Conservation (phyloP, 2,797 vertebrate genomes). For the Syngnathus rostellatus region DNA sequence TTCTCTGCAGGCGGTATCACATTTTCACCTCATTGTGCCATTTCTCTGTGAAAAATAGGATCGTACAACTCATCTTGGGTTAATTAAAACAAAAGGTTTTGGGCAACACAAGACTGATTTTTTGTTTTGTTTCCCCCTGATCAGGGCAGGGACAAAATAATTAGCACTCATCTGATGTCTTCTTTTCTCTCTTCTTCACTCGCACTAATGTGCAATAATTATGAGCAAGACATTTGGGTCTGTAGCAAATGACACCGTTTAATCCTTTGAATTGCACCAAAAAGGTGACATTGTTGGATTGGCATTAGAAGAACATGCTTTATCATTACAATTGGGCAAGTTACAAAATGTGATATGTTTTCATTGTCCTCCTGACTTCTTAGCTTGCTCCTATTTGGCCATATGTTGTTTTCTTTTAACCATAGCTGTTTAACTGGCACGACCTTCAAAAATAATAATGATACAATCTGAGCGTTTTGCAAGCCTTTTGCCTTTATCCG, state of each 20-base stretch:
- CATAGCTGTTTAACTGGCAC: too few species aligned
- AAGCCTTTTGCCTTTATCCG: too few species aligned
- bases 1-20: slow-evolving; percentile 16
- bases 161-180: background rate
- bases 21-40: slow-evolving; percentile 16
- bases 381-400: too few species aligned
- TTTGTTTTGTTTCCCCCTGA: background rate
- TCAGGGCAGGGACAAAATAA: background rate
- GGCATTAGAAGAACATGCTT: background rate
- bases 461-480: too few species aligned
- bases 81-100: background rate
- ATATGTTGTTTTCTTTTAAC: too few species aligned
- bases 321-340: background rate
- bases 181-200: background rate
- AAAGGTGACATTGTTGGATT: background rate
- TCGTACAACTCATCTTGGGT: slow-evolving; percentile 21
- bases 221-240: slow-evolving; percentile 8
- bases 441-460: too few species aligned
- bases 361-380: too few species aligned
- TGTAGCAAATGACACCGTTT: slow-evolving; percentile 10
- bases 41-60: slow-evolving; percentile 26
- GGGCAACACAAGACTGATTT: background rate
- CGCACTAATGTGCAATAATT: background rate
- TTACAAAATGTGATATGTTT: too few species aligned
- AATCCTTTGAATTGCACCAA: slow-evolving; percentile 12